Conservation (phyloP, 2,888 invertebrate species). For the Tenthredo mesomela region DNA sequence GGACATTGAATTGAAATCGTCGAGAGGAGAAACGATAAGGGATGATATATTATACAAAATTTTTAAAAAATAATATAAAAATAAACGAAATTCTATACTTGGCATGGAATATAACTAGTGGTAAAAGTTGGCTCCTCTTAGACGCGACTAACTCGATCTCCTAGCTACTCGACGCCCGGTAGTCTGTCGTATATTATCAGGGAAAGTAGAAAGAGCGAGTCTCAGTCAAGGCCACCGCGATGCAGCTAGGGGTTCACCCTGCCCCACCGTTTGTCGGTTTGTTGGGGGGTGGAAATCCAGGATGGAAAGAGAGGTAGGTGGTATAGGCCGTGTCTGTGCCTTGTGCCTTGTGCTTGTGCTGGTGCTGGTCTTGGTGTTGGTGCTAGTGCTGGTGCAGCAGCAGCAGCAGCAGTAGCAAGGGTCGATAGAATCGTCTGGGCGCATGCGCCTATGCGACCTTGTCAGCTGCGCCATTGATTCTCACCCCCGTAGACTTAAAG, state of each 20-base stretch:
- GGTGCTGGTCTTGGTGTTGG: conserved; percentile 53
- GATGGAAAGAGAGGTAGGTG: conserved; percentile 68
- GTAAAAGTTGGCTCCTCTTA: conserved; percentile 6
- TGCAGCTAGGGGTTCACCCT: conserved; percentile 56
- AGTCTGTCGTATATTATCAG: conserved; percentile 71
- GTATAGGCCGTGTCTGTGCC: conserved; percentile 69
- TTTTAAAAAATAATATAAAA: not conserved
- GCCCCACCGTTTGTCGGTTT: conserved; percentile 51
- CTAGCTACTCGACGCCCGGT: conserved; percentile 67
- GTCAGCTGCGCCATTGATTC: conserved; percentile 78
- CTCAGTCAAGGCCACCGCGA: conserved; percentile 55
- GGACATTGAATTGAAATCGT: not conserved
- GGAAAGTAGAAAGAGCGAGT: conserved; percentile 68
- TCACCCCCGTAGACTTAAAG: conserved; percentile 73
- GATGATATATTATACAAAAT: not conserved
- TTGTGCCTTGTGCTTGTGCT: conserved; percentile 62
- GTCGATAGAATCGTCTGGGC: conserved; percentile 78
- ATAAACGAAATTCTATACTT: not conserved
- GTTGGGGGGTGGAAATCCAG: conserved; percentile 57
- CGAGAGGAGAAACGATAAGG: not conserved
- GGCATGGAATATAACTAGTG: not conserved
- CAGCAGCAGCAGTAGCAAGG: conserved; percentile 64
- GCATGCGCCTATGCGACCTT: conserved; percentile 71
- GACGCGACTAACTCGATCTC: not conserved
- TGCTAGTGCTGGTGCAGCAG: conserved; percentile 54